Evolutionary conservation across 2,113 vertebrate genomes (phyloP).

Genomic region (Helogale parvula): DNA sequence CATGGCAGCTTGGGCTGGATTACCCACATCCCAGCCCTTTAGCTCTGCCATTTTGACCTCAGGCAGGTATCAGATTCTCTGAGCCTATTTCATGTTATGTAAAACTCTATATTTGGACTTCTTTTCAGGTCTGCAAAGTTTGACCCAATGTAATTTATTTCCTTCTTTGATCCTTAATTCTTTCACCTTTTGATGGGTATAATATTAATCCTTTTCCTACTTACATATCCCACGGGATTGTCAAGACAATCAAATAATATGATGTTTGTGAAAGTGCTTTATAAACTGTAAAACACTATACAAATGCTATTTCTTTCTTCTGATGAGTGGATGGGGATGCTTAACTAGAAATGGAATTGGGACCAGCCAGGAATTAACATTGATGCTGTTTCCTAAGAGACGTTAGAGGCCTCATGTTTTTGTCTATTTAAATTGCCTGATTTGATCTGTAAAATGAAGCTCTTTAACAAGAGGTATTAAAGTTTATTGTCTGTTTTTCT

Average conservation of each 20-base stretch:
- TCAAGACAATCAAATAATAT: constrained; percentile 54
- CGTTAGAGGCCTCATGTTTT: constrained; percentile 43
- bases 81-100: not conserved
- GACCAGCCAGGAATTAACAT: constrained; percentile 44
- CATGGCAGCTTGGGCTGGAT: not conserved
- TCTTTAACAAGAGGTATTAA: constrained; percentile 67
- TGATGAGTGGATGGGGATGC: constrained; percentile 43
- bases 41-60: not conserved
- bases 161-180: constrained; percentile 35
- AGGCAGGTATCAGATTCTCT: not conserved
- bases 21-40: not conserved
- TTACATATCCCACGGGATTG: constrained; percentile 35
- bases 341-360: constrained; percentile 63
- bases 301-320: constrained; percentile 38
- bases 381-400: constrained; percentile 63
- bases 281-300: constrained; percentile 47
- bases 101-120: not conserved
- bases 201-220: constrained; percentile 38
- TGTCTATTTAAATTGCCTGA: constrained; percentile 57
- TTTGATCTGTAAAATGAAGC: constrained; percentile 51
- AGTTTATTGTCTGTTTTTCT: constrained; percentile 40
- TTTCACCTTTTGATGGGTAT: constrained; percentile 4
- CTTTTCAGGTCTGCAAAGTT: not conserved
- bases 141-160: constrained; percentile 13
- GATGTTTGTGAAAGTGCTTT: constrained; percentile 39